A percentile compares a stretch with the other conserved stretches of the same genome.
phyloP scores from a whole-genome alignment of 2,113 vertebrate genomes.

The Tauraco erythrolophus region DNA sequence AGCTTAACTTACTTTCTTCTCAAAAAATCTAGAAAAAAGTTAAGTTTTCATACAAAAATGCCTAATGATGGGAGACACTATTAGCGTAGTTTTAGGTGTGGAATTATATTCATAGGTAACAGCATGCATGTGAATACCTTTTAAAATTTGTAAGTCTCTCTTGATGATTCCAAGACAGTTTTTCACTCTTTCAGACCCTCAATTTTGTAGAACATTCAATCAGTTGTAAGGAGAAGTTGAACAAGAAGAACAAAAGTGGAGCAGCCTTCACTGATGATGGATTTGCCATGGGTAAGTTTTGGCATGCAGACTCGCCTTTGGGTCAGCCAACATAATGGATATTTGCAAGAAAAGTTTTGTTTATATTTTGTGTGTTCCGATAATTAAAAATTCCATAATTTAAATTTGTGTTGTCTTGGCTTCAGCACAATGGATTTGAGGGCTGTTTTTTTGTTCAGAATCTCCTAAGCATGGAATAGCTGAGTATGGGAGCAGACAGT shows the following conservation, averaged over 20 bases:
- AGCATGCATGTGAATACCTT: too few relatives aligned
- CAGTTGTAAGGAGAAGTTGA: slow-evolving; percentile 96
- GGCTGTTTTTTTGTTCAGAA: background rate
- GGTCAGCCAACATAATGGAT: background rate
- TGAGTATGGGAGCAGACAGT: background rate
- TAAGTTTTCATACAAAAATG: background rate
- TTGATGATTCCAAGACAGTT: background rate
- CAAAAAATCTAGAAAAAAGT: background rate
- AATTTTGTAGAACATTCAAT: slow-evolving; percentile 99
- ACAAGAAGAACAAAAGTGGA: slow-evolving; percentile 98
- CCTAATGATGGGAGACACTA: background rate
- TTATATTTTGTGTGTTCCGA: background rate
- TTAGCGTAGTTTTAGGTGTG: background rate
- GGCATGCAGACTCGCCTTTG: background rate
- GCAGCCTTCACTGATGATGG: slow-evolving; percentile 98
- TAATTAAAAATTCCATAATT: background rate
- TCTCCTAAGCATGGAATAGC: background rate
- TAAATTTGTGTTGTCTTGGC: background rate
- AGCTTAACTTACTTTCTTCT: background rate
- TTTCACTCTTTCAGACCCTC: slow-evolving; percentile 82
- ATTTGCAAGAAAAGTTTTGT: background rate
- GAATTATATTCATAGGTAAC: background rate
- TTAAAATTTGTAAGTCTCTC: background rate
- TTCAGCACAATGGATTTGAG: background rate
- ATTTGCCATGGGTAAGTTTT: slow-evolving; percentile 94